Conservation (phyloP, 2,113 vertebrate genomes). For the Genyomyrus donnyi region DNA sequence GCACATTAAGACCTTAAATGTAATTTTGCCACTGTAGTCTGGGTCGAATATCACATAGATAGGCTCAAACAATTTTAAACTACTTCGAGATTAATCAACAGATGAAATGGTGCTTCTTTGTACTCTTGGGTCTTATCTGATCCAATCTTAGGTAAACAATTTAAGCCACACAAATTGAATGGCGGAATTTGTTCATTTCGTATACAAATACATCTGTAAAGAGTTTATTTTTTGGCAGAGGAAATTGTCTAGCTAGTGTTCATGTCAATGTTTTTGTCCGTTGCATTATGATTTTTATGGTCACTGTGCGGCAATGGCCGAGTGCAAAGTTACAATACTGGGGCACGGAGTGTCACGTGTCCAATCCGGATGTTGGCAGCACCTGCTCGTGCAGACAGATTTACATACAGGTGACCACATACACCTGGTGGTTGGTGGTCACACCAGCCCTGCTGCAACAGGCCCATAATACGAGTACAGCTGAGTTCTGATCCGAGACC, state of each 20-base stretch:
- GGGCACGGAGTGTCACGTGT: background rate
- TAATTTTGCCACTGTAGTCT: slow-evolving; percentile 15
- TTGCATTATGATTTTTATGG: slow-evolving; percentile 24
- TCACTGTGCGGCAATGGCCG: slow-evolving; percentile 11
- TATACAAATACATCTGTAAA: slow-evolving; percentile 29
- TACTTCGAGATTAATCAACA: slow-evolving; percentile 36
- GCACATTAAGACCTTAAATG: slow-evolving; percentile 2
- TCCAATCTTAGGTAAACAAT: slow-evolving; percentile 39
- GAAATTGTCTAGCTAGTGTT: slow-evolving; percentile 1
- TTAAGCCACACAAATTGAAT: slow-evolving; percentile 31
- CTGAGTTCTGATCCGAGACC: background rate
- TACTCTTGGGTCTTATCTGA: slow-evolving; percentile 27
- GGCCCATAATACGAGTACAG: background rate
- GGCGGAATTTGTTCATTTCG: slow-evolving; percentile 20
- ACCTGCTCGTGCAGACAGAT: slow-evolving; percentile 19
- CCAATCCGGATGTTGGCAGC: background rate
- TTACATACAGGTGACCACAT: background rate
- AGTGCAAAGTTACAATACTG: slow-evolving; percentile 12
- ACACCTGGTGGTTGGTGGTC: background rate
- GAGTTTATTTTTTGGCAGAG: slow-evolving; percentile 40
- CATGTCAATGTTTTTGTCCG: slow-evolving; percentile 4
- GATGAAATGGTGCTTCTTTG: slow-evolving; percentile 45
- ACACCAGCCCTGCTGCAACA: background rate
- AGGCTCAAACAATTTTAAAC: slow-evolving; percentile 19
- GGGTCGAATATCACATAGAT: slow-evolving; percentile 5